These are phyloP conservation scores for Physeter macrocephalus DNA, from an alignment of 2,113 vertebrate genomes.

Conservation along the genomic window DNA sequence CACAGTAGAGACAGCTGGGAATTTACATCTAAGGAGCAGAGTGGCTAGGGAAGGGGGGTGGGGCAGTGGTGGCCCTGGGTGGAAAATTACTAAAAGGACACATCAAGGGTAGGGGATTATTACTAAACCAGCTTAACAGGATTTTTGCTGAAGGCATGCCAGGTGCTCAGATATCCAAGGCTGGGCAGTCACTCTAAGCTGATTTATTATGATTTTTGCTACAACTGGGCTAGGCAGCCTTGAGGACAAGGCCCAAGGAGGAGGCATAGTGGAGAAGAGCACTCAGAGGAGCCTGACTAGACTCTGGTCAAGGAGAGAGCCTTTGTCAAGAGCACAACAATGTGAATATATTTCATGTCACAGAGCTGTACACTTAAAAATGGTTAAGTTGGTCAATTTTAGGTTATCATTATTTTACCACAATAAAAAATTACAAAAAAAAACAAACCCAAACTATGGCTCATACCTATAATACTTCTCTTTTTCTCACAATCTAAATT, in stretches of 20 bases:
- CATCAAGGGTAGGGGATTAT: not conserved
- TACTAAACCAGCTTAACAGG: too few species aligned
- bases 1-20: not conserved
- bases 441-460: not conserved
- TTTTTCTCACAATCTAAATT: not conserved
- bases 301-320: not conserved
- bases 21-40: not conserved
- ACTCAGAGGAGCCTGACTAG: not conserved
- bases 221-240: not conserved
- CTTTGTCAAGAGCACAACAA: not conserved
- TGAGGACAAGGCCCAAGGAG: not conserved
- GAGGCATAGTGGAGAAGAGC: not conserved
- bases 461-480: not conserved
- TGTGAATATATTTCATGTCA: not conserved
- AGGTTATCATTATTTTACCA: not conserved
- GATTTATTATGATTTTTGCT: not conserved
- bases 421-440: not conserved
- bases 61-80: not conserved
- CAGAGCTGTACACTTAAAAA: not conserved
- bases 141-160: not conserved
- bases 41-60: rapidly evolving
- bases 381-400: not conserved
- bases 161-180: too few species aligned
- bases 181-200: not conserved
- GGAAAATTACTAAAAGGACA: not conserved